Base-by-base conservation (phyloP, 2,888 invertebrate species). In the Leucophenga montana region DNA sequence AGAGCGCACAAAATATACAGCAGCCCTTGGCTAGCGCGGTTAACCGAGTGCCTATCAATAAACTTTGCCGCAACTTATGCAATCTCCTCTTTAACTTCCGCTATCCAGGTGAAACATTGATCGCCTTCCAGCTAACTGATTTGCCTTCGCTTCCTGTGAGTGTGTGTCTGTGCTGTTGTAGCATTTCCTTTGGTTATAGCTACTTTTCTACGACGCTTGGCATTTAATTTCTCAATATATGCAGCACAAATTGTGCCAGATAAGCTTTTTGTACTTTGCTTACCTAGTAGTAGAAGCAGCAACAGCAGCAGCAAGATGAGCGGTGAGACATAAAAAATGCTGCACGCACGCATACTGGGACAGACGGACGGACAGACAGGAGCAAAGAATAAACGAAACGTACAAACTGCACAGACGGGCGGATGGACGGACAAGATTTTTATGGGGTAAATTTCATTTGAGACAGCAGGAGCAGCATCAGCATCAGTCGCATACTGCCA, bases 141-240 rank as follows among this genome's bases (percentile, higher is more conserved):
- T 50, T 50, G 16, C 50, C 18, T n/a, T 50, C 27, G 22, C 22
- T 66, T 48, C 67, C 68, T 61, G 61, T 66, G n/a, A n/a, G n/a
- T n/a, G n/a, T n/a, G n/a, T n/a, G n/a, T n/a, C n/a, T n/a, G 11
- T 66, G 64, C 53, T 54, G 68, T 20, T 39, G 18, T n/a, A 50
- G 14, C 48, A 48, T 48, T 48, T 48, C 16, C 16, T n/a, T 16
- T 48, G 48, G 14, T 13, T 8, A 13, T 13, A 48, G 50, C 50
- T 16, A 50, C 50, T 16, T 50, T 50, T 75, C 39, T 78, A 79
- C 76, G 11, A 73, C 75, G 77, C 72, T 70, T 69, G 50, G 68
- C 73, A 71, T 76, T 81, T 79, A 76, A 81, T 81, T 83, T 83
- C 82, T 79, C 77, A 83, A 83, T 80, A 82, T 31, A 77, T 77